Evolutionary conservation across 1,140 invertebrate species (phyloP).

Genomic region (Eumeta japonica): DNA sequence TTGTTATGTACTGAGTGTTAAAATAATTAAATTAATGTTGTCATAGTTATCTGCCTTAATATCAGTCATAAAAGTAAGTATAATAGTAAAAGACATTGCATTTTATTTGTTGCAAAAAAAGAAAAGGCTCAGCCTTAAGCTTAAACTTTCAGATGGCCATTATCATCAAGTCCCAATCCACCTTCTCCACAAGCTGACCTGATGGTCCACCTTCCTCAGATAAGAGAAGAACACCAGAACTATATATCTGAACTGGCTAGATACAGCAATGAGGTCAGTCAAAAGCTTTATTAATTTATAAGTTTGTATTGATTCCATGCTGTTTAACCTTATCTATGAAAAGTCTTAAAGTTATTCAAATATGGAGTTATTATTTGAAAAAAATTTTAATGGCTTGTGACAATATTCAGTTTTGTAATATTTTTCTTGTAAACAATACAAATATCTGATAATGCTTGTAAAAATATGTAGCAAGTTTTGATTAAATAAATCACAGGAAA

Average conservation of each 20-base stretch:
- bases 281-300: background rate
- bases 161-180: slow-evolving; percentile 74
- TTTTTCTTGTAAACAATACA: too few relatives aligned
- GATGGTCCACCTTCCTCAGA: slow-evolving; percentile 92
- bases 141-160: slow-evolving; percentile 78
- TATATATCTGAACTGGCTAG: slow-evolving; percentile 96
- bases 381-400: too few relatives aligned
- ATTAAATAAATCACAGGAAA: too few relatives aligned
- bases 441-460: too few relatives aligned
- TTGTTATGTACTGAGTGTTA: background rate
- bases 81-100: background rate
- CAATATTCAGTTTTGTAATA: too few relatives aligned
- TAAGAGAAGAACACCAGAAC: slow-evolving; percentile 94
- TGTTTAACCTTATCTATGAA: too few relatives aligned
- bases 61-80: too few relatives aligned
- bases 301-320: background rate
- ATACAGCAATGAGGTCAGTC: slow-evolving; percentile 85
- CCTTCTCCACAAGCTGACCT: slow-evolving; percentile 93
- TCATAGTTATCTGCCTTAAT: too few relatives aligned
- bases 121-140: background rate
- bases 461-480: too few relatives aligned
- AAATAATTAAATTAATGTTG: background rate
- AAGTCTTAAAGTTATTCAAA: too few relatives aligned
- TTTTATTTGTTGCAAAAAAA: background rate
- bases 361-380: too few relatives aligned